A percentile compares a stretch with the other conserved stretches of the same genome.
phyloP scores from a whole-genome alignment of 2,113 vertebrate genomes.

The Platycercus adscitus region DNA sequence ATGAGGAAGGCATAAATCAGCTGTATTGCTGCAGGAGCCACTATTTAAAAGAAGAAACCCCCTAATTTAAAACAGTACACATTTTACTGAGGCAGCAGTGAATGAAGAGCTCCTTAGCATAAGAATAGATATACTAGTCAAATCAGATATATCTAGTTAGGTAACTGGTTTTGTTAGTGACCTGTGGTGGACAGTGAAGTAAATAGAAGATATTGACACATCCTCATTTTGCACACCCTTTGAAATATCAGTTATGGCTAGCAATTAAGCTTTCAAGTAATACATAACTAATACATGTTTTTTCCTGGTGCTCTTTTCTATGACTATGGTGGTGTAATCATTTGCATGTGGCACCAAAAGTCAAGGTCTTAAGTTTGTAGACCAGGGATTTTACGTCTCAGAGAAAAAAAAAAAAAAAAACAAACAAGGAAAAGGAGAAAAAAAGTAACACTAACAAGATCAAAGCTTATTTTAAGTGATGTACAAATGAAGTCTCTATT shows the following conservation, averaged over 20 bases:
- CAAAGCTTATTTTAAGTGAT: neutral
- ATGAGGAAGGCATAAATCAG: neutral
- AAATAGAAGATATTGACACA: neutral
- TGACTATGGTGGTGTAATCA: neutral
- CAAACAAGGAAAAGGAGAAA: too few relatives aligned
- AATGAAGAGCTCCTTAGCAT: neutral
- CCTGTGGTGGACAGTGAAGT: neutral
- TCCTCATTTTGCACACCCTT: neutral
- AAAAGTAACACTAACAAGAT: neutral
- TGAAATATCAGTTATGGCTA: neutral
- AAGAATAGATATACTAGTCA: neutral
- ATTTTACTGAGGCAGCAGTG: neutral
- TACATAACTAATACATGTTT: neutral
- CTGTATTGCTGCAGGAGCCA: neutral
- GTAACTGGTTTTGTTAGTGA: neutral
- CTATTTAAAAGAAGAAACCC: neutral
- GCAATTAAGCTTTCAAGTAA: neutral
- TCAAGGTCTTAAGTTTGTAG: neutral
- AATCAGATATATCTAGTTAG: neutral
- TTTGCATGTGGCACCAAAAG: neutral
- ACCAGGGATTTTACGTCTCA: neutral
- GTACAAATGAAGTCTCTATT: neutral
- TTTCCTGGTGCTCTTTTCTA: neutral
- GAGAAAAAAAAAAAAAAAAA: too few relatives aligned
- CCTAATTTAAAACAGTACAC: neutral